These are phyloP conservation scores for Daubentonia madagascariensis DNA, from an alignment of 2,113 vertebrate species.

Conservation along the genomic window DNA sequence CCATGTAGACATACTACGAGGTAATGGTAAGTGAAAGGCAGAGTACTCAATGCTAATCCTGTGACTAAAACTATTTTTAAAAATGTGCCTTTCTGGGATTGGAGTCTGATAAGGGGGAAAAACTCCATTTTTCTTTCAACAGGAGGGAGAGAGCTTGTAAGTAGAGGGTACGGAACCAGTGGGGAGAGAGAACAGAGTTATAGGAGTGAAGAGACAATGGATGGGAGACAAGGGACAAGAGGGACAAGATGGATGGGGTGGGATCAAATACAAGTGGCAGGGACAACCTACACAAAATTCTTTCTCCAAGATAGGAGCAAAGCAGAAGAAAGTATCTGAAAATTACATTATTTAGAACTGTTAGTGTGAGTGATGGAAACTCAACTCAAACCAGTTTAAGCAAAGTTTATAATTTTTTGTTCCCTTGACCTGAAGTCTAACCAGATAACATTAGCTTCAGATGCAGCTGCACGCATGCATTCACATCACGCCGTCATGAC, in stretches of 20 bases:
- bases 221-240: not conserved
- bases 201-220: not conserved
- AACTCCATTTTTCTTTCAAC: not conserved
- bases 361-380: not conserved
- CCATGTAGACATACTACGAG: not conserved
- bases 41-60: not conserved
- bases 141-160: not conserved
- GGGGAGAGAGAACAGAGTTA: not conserved
- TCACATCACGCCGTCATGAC: not conserved
- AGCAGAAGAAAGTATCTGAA: not conserved
- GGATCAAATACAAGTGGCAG: not conserved
- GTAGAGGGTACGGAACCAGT: not conserved
- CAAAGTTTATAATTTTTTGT: not conserved
- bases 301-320: not conserved
- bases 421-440: not conserved
- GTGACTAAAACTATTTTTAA: slow-evolving; percentile 3
- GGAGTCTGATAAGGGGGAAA: not conserved
- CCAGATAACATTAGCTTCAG: not conserved
- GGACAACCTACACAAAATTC: too few species aligned
- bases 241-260: not conserved
- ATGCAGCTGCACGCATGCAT: too few species aligned
- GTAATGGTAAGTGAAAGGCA: slow-evolving; percentile 1
- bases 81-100: not conserved
- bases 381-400: not conserved
- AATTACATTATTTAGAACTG: not conserved